These are phyloP conservation scores for Pangasius mekongensis DNA, from an alignment of 2,797 vertebrate genomes.

Conservation along the genomic window DNA sequence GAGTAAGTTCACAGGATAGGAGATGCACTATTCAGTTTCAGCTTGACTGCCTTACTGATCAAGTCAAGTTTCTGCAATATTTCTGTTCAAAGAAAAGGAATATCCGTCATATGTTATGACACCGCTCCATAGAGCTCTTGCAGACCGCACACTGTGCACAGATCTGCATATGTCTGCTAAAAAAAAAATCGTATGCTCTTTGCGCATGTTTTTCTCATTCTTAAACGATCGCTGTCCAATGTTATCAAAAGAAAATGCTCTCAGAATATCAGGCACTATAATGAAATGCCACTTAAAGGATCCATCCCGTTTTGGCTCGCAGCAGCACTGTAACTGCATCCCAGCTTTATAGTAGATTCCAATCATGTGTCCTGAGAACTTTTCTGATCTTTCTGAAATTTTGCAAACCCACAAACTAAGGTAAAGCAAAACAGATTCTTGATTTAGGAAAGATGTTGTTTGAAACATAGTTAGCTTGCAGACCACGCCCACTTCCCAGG, in stretches of 20 bases:
- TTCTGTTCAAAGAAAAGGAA: background rate
- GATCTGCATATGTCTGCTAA: background rate
- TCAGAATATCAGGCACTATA: background rate
- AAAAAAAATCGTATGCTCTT: background rate
- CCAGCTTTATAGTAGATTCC: background rate
- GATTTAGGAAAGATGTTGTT: background rate
- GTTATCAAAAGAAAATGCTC: background rate
- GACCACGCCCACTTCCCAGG: background rate
- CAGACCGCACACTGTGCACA: background rate
- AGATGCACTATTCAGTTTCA: background rate
- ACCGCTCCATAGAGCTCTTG: background rate
- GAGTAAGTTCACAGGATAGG: background rate
- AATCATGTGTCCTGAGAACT: background rate
- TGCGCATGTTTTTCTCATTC: background rate
- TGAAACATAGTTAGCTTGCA: background rate
- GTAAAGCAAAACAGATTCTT: background rate
- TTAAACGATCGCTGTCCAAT: background rate
- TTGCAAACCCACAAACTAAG: background rate
- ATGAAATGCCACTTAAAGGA: background rate
- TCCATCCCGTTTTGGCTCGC: background rate
- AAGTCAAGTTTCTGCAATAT: background rate
- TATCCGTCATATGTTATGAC: background rate
- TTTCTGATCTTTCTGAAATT: background rate
- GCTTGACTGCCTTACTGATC: background rate
- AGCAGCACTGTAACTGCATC: background rate